Evolutionary conservation across 2,113 vertebrate species (phyloP).

Genomic region (Apeltes quadracus): DNA sequence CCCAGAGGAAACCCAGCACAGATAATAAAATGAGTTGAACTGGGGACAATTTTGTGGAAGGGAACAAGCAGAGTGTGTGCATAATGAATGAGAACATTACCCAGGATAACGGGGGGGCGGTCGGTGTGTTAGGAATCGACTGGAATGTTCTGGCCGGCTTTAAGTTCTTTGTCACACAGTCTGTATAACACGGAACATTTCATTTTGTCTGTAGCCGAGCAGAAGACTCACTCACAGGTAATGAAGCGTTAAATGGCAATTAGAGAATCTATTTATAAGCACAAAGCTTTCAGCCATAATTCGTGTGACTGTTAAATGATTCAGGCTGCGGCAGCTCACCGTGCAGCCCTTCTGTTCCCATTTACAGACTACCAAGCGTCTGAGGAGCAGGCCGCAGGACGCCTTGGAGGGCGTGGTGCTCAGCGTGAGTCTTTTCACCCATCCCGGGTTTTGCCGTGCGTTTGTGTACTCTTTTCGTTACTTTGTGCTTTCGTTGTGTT

Average conservation of each 20-base stretch:
- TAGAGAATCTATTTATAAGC: neutral
- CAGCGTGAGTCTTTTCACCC: constrained; percentile 81
- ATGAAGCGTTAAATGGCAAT: neutral
- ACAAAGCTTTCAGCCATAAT: neutral
- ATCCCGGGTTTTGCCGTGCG: neutral
- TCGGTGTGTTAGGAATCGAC: neutral
- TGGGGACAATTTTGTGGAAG: neutral
- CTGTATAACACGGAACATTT: neutral
- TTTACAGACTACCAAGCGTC: constrained; percentile 81
- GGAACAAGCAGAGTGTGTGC: neutral
- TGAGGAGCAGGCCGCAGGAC: constrained; percentile 88
- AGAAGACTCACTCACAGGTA: neutral
- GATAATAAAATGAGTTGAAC: neutral
- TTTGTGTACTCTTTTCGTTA: neutral
- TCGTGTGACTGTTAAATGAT: neutral
- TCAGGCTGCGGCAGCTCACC: neutral
- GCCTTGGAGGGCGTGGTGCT: constrained; percentile 90
- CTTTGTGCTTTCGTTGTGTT: neutral
- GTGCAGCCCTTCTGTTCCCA: neutral
- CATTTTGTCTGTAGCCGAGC: neutral
- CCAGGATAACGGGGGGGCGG: neutral
- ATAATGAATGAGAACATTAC: neutral
- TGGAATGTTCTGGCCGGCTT: neutral
- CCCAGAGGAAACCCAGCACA: too few species aligned
- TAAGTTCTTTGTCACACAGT: neutral